phyloP scores from a whole-genome alignment of 2,888 invertebrate species.

The Aricia artaxerxes region DNA sequence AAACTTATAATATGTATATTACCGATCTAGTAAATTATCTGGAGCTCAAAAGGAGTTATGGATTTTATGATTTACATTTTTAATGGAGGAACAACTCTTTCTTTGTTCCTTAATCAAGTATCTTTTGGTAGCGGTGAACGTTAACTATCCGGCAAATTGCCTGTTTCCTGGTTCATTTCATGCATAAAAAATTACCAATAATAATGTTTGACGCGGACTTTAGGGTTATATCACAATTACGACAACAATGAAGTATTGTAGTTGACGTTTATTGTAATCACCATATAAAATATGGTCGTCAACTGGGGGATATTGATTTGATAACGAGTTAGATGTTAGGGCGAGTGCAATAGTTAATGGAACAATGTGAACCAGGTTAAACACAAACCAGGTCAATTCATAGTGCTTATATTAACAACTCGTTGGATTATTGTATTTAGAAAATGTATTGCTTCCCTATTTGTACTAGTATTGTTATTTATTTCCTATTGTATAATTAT shows the following conservation, averaged over 20 bases:
- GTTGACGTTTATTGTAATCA: not conserved
- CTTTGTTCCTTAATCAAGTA: too few species aligned
- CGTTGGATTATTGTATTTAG: not conserved
- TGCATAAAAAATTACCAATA: not conserved
- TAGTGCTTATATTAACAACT: not conserved
- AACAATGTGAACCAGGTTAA: slow-evolving; percentile 12
- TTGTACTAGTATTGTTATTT: not conserved
- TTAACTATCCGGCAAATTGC: too few species aligned
- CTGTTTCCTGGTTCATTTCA: too few species aligned
- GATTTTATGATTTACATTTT: too few species aligned
- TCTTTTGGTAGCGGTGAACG: too few species aligned
- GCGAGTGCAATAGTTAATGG: slow-evolving; percentile 8
- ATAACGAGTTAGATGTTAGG: not conserved
- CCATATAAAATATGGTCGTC: not conserved
- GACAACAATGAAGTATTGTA: slow-evolving; percentile 11
- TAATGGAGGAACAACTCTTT: too few species aligned
- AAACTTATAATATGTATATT: too few species aligned
- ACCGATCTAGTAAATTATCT: too few species aligned
- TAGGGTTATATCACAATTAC: not conserved
- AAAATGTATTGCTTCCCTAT: not conserved
- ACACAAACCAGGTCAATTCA: slow-evolving; percentile 17
- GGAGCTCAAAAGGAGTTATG: too few species aligned
- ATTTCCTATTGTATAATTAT: not conserved
- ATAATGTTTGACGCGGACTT: not conserved
- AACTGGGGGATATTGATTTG: slow-evolving; percentile 19